Evolutionary conservation across 2,888 invertebrate species (phyloP), one percentile per base, ranked within the genome.

Genomic region (Pyrocoelia pectoralis): DNA sequence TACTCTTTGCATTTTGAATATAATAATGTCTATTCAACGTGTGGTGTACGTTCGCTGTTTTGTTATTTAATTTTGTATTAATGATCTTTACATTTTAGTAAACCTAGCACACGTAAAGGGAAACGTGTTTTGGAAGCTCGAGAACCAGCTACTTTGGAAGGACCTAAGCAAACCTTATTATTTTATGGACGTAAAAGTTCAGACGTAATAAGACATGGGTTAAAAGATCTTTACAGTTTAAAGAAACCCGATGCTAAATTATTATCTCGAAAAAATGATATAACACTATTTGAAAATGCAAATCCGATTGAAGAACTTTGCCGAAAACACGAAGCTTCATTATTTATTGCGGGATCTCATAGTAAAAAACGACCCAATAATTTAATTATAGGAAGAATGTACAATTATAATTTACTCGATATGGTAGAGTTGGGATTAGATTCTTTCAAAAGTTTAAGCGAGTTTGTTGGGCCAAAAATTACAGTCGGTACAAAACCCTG

Each of bases 291-390:
- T 82, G 98, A 98, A 83, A 93, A 98, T 83, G 84, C 89, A 0
- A 88, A 91, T 0, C 89, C 92, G 2, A 83, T 98, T 68, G 94
- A 94, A 81, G 86, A 85, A 75, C 85, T 87, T 72, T 88, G 91
- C 40, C 86, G 87, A 73, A 97, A 96, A 81, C 88, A 91, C 77
- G 95, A 98, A 81, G 88, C 94, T 10, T 89, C 97, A 0, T 80
- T 98, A 19, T 99, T 99, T 81, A 87, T 93, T 68, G 92, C 97
- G 77, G 95, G 92, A 1, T 93, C 93, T 1, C 94, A 97, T 76
- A 94, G 91, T 53, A 99, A 99, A 81, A 99, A 99, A 79, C 85
- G 97, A 10, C 98, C 98, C 0, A 88, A 97, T 77, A 98, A 97
- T 82, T 81, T 98, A 46, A 84, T 97, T 24, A 78, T 98, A 56